phyloP scores from a whole-genome alignment of 2,797 vertebrate species.

The Bradypodion ventrale region DNA sequence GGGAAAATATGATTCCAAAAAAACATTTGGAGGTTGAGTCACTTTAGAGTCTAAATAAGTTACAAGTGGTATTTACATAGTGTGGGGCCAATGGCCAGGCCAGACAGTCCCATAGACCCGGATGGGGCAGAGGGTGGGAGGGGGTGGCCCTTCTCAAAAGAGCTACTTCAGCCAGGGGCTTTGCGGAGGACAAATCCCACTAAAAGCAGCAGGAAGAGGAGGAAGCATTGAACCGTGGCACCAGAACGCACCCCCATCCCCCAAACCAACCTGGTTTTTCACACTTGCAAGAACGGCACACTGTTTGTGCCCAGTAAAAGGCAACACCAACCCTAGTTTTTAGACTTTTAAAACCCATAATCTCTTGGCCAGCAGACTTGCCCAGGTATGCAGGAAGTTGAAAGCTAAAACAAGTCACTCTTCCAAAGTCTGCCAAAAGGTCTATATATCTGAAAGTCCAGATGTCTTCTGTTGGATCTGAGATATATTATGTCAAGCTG shows the following conservation, averaged over 20 bases:
- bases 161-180: too few relatives aligned
- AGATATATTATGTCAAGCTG: too few relatives aligned
- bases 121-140: background rate
- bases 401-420: too few relatives aligned
- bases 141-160: background rate
- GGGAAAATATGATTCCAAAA: constrained; percentile 67
- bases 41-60: constrained; percentile 47
- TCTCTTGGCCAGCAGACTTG: too few relatives aligned
- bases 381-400: too few relatives aligned
- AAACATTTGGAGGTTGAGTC: constrained; percentile 66
- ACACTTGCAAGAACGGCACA: background rate
- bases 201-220: background rate
- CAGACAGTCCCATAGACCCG: background rate
- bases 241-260: too few relatives aligned
- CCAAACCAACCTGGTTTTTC: background rate
- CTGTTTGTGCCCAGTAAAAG: background rate
- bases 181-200: background rate
- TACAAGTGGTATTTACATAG: constrained; percentile 44
- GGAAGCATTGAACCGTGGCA: background rate
- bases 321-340: background rate
- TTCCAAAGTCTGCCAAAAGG: too few relatives aligned
- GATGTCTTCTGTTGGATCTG: too few relatives aligned
- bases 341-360: background rate
- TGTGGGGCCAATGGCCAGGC: background rate
- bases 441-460: too few relatives aligned